Evolutionary conservation across 2,113 vertebrate species (phyloP).

Genomic region (Paraplagusia blochii): DNA sequence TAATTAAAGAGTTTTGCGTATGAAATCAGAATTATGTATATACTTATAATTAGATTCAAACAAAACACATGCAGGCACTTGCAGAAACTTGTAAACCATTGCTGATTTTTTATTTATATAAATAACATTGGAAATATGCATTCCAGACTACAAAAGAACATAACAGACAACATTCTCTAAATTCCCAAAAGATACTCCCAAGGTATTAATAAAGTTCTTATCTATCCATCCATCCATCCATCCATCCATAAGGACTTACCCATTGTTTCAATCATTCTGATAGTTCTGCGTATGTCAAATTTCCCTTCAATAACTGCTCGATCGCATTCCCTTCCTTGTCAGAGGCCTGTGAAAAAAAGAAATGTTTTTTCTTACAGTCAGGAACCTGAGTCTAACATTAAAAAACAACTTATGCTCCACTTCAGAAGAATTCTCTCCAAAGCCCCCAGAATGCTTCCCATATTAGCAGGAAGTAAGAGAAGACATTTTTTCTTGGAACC

Average conservation of each 20-base stretch:
- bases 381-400: background rate
- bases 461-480: constrained; percentile 7
- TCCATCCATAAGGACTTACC: too few species aligned
- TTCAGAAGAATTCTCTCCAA: background rate
- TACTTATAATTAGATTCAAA: too few species aligned
- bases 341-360: constrained; percentile 57
- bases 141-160: too few species aligned
- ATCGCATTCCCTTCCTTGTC: constrained; percentile 15
- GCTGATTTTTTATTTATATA: background rate
- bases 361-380: constrained; percentile 3
- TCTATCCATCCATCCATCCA: too few species aligned
- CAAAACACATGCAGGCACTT: too few species aligned
- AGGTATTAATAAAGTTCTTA: too few species aligned
- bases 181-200: too few species aligned
- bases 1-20: background rate
- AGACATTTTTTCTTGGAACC: constrained; percentile 4
- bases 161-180: too few species aligned
- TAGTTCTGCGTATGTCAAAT: constrained; percentile 4
- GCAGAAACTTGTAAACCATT: background rate
- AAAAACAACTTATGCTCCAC: background rate
- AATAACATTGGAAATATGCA: too few species aligned
- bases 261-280: constrained; percentile 78
- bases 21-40: background rate
- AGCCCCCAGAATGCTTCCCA: background rate
- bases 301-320: constrained; percentile 17